These are phyloP conservation scores for Erythrocercus mccallii DNA, from an alignment of 2,113 vertebrate species.

Conservation along the genomic window DNA sequence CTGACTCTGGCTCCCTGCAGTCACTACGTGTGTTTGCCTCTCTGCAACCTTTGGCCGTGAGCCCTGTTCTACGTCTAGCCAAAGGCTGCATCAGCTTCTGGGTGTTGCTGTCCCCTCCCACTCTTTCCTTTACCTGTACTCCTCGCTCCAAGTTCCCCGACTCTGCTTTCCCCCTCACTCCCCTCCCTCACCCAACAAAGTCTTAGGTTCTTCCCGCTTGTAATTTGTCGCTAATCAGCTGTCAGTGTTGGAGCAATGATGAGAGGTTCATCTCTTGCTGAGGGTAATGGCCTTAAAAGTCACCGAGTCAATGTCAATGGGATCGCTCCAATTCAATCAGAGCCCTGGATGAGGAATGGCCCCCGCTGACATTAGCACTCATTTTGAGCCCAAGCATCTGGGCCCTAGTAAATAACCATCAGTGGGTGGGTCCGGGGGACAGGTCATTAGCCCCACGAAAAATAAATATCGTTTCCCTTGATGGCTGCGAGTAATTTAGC, in stretches of 20 bases:
- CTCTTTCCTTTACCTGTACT: background rate
- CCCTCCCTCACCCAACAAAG: slow-evolving; percentile 60
- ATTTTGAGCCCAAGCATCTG: slow-evolving; percentile 99
- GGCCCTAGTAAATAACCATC: slow-evolving; percentile 99
- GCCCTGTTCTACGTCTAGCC: background rate
- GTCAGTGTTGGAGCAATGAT: slow-evolving; percentile 88
- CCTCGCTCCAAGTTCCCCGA: background rate
- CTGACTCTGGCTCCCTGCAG: background rate
- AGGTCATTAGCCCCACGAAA: slow-evolving; percentile 99
- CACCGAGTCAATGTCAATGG: slow-evolving; percentile 99
- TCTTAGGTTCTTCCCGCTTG: slow-evolving; percentile 80
- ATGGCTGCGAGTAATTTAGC: slow-evolving; percentile 99
- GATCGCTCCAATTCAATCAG: slow-evolving; percentile 97
- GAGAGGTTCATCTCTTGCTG: slow-evolving; percentile 91
- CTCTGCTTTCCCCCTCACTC: background rate
- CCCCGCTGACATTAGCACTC: slow-evolving; percentile 99
- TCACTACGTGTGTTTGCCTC: background rate
- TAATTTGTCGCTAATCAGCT: slow-evolving; percentile 99
- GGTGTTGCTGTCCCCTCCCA: background rate
- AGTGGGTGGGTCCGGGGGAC: slow-evolving; percentile 98
- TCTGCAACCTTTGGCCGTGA: background rate
- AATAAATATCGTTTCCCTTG: slow-evolving; percentile 99
- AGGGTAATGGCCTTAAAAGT: slow-evolving; percentile 99
- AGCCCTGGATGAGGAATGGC: slow-evolving; percentile 92
- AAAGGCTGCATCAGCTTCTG: background rate